Evolutionary conservation across 2,797 vertebrate genomes (phyloP).

Genomic region (Geotrypetes seraphini): DNA sequence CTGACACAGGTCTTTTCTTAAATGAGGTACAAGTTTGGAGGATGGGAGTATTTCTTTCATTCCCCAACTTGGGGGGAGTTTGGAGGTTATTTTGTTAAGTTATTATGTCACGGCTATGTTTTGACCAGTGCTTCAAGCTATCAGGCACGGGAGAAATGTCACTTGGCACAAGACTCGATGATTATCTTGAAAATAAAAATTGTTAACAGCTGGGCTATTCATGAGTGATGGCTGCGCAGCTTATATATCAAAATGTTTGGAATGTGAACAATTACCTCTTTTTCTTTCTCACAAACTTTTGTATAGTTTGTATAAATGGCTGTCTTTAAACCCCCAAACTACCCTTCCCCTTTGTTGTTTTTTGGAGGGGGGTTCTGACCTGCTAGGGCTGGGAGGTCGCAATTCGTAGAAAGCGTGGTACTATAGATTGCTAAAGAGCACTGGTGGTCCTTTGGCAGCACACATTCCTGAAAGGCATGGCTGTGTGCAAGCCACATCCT

Average conservation of each 20-base stretch:
- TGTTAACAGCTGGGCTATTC: slow-evolving; percentile 83
- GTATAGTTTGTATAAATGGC: slow-evolving; percentile 52
- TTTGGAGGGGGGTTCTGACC: slow-evolving; percentile 42
- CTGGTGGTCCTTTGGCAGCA: slow-evolving; percentile 27
- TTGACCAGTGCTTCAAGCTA: slow-evolving; percentile 47
- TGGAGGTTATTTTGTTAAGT: slow-evolving; percentile 28
- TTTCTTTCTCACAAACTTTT: slow-evolving; percentile 69
- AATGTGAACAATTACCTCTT: slow-evolving; percentile 84
- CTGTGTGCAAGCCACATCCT: not conserved
- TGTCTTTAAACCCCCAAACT: slow-evolving; percentile 8
- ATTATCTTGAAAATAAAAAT: slow-evolving; percentile 79
- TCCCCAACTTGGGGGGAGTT: slow-evolving; percentile 20
- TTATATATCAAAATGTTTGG: slow-evolving; percentile 83
- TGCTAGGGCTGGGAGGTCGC: slow-evolving; percentile 27
- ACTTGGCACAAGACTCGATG: slow-evolving; percentile 76
- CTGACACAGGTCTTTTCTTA: slow-evolving; percentile 35
- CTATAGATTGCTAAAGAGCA: slow-evolving; percentile 18
- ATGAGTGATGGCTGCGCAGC: slow-evolving; percentile 64
- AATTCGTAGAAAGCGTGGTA: slow-evolving; percentile 22
- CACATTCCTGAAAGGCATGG: slow-evolving; percentile 8
- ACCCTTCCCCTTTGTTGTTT: not conserved
- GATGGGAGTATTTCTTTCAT: slow-evolving; percentile 36
- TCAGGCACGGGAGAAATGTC: slow-evolving; percentile 48
- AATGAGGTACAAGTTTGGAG: slow-evolving; percentile 30
- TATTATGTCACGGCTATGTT: slow-evolving; percentile 47